A percentile compares a stretch with the other conserved stretches of the same genome.
Conservation (phyloP, 1,140 invertebrate genomes). For the Lethocerus indicus region DNA sequence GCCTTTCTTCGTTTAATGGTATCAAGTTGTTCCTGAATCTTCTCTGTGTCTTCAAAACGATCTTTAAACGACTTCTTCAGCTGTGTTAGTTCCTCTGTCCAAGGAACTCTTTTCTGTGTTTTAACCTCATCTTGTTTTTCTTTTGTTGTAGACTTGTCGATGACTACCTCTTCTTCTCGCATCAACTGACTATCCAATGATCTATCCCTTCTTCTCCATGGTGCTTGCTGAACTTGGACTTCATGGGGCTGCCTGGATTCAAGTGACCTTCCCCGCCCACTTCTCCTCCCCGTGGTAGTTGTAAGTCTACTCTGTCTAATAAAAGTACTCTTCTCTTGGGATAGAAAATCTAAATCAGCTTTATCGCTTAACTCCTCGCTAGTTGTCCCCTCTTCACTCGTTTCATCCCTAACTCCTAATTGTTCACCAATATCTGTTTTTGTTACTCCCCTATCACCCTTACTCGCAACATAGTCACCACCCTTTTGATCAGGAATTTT, state of each 20-base stretch:
- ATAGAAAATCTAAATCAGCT: too few species aligned
- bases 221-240: conserved; percentile 9
- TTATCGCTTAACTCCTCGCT: not conserved
- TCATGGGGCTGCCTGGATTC: conserved; percentile 1
- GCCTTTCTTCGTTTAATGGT: conserved; percentile 19
- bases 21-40: conserved; percentile 22
- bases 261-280: conserved; percentile 10
- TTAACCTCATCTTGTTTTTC: conserved; percentile 18
- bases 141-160: conserved; percentile 14
- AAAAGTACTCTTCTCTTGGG: too few species aligned
- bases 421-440: not conserved
- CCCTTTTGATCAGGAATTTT: conserved; percentile 21
- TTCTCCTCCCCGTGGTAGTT: conserved; percentile 13
- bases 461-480: conserved; percentile 11
- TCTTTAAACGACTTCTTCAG: conserved; percentile 21
- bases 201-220: conserved; percentile 15
- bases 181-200: too few species aligned
- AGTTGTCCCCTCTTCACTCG: too few species aligned
- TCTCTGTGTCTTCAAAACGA: conserved; percentile 17
- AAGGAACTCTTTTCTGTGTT: conserved; percentile 20
- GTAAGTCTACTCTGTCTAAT: not conserved
- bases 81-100: conserved; percentile 23
- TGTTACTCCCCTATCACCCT: conserved; percentile 2
- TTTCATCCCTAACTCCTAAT: not conserved
- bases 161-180: too few species aligned